Conservation (phyloP, 2,888 invertebrate genomes). For the Cyclophora punctaria region DNA sequence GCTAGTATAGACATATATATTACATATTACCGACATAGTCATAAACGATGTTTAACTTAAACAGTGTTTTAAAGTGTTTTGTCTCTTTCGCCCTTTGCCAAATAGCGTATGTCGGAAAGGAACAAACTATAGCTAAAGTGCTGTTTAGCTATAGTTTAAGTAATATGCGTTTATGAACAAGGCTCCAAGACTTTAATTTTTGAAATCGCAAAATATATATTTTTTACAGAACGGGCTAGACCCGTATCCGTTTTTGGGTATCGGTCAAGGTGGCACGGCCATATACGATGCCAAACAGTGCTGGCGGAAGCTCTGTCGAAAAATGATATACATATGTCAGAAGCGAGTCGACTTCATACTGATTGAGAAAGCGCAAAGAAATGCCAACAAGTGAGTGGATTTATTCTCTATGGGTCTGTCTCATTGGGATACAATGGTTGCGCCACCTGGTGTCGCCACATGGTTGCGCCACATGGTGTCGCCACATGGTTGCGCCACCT, state of each 20-base stretch:
- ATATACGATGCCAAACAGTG: constrained; percentile 38
- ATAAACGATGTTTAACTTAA: too few species aligned
- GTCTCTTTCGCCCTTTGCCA: too few species aligned
- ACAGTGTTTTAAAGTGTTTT: too few species aligned
- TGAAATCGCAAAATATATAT: not conserved
- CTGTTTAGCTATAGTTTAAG: too few species aligned
- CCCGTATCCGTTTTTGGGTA: constrained; percentile 40
- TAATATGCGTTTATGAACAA: not conserved
- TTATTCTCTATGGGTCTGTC: too few species aligned
- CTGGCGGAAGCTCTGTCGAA: constrained; percentile 39
- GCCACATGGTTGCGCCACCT: too few species aligned
- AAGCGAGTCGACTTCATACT: constrained; percentile 26
- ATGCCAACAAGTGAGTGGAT: constrained; percentile 51
- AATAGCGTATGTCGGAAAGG: too few species aligned
- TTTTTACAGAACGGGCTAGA: constrained; percentile 22
- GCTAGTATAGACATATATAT: too few species aligned
- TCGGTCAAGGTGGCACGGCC: constrained; percentile 43
- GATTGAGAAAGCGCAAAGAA: constrained; percentile 34
- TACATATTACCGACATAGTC: too few species aligned
- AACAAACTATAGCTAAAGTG: not conserved
- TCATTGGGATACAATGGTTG: too few species aligned
- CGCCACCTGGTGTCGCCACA: too few species aligned
- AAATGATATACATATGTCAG: constrained; percentile 34
- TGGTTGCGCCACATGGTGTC: too few species aligned
- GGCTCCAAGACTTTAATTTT: not conserved